A percentile compares a stretch with the other conserved stretches of the same genome.
Conservation (phyloP, 2,797 vertebrate genomes). For the Prionace glauca region DNA sequence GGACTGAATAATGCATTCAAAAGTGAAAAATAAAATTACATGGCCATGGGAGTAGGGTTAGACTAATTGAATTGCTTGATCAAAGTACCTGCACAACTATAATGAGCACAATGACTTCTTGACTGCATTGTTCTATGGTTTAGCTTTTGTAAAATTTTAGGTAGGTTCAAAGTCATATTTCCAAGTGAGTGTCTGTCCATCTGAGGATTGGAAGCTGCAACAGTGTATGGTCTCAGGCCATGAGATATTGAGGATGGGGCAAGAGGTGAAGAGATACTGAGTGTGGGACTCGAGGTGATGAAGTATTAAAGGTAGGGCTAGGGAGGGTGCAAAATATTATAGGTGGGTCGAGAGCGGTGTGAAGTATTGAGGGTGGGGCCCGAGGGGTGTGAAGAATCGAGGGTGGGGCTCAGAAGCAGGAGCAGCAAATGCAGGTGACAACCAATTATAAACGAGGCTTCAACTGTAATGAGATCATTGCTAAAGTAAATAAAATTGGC, state of each 20-base stretch:
- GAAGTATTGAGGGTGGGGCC: neutral
- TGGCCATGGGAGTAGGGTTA: no score
- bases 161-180: neutral
- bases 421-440: neutral
- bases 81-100: neutral
- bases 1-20: no score
- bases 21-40: no score
- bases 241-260: neutral
- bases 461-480: neutral
- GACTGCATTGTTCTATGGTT: neutral
- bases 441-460: neutral
- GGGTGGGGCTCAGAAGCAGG: neutral
- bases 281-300: neutral
- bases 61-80: neutral
- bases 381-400: neutral
- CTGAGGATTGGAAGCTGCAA: neutral
- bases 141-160: neutral
- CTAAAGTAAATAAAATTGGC: neutral
- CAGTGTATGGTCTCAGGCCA: neutral
- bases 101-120: neutral
- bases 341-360: neutral
- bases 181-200: neutral
- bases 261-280: neutral
- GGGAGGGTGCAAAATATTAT: neutral
- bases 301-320: neutral